Evolutionary conservation across 2,113 vertebrate species (phyloP), one percentile per base, ranked within the genome.

Genomic region (Ptilonorhynchus violaceus): DNA sequence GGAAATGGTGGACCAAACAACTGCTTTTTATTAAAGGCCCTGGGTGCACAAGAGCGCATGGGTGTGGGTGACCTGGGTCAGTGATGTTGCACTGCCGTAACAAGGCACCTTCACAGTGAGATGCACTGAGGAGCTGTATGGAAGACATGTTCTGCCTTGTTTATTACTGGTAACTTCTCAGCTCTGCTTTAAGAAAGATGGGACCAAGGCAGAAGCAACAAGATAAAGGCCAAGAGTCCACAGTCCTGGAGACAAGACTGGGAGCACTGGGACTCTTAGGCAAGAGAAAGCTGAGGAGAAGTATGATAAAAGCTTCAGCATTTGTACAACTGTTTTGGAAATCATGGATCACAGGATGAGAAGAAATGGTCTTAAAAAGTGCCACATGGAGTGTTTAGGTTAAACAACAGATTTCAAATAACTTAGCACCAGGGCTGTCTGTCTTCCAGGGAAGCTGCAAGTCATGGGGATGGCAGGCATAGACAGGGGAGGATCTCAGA

Each of bases 231-330:
- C 1, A 6, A 31, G 37, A 55, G 12, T 79, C 18, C 47, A 15
- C 2, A 4, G 7, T 47, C 58, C 55, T 0, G 0, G 18, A 59
- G 47, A 33, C 1, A 6, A 75, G 52, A 55, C 15, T 10, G 21
- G 11, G 46, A 91, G 41, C 21, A 21, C n/a, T 15, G 15, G 11
- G 5, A 11, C 27, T 82, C 39, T 70, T 18, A 63, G 37, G 14
- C 9, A 63, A 63, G 77, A 46, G 64, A 66, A 91, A 78, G 22
- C 13, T 33, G 52, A 77, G 28, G 27, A 92, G 28, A 81, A 81
- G 37, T 47, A 39, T 13, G 2, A 8, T 30, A 86, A 75, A 42
- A 74, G 24, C 13, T 70, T 64, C 2, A 3, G n/a, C 5, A 37
- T 35, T 35, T 30, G 49, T 49, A 41, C 79, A 76, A 24, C 41